A percentile compares a stretch with the other conserved stretches of the same genome.
Conservation (phyloP, 2,797 vertebrate genomes). For the Sebastes steindachneri region DNA sequence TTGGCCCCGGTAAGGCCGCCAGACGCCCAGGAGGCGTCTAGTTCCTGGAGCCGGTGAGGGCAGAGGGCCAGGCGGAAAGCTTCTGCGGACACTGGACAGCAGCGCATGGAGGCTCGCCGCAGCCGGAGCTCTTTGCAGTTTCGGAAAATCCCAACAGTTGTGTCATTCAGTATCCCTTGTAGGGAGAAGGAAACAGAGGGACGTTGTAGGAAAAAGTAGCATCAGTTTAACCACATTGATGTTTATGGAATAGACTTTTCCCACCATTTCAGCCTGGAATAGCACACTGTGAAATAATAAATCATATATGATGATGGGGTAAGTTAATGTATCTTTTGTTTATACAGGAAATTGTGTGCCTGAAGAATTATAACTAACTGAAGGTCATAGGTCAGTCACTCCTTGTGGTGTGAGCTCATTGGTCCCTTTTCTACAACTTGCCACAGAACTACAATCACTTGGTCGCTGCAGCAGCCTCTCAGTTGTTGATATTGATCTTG, state of each 20-base stretch:
- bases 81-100: constrained; percentile 88
- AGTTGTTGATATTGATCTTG: neutral
- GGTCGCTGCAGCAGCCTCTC: neutral
- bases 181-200: constrained; percentile 38
- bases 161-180: constrained; percentile 91
- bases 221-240: constrained; percentile 32
- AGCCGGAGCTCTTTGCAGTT: constrained; percentile 89
- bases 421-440: neutral
- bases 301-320: neutral
- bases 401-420: neutral
- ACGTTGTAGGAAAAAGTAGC: constrained; percentile 40
- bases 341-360: neutral
- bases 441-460: neutral
- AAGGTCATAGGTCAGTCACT: neutral
- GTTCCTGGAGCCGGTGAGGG: constrained; percentile 92
- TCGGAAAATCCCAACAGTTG: constrained; percentile 92
- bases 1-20: constrained; percentile 90
- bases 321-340: neutral
- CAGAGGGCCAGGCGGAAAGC: constrained; percentile 92
- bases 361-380: neutral
- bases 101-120: constrained; percentile 88
- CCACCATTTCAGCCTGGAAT: constrained; percentile 11
- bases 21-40: constrained; percentile 90
- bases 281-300: neutral
- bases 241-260: constrained; percentile 39